phyloP scores from a whole-genome alignment of 2,113 vertebrate genomes.

The Menura novaehollandiae region DNA sequence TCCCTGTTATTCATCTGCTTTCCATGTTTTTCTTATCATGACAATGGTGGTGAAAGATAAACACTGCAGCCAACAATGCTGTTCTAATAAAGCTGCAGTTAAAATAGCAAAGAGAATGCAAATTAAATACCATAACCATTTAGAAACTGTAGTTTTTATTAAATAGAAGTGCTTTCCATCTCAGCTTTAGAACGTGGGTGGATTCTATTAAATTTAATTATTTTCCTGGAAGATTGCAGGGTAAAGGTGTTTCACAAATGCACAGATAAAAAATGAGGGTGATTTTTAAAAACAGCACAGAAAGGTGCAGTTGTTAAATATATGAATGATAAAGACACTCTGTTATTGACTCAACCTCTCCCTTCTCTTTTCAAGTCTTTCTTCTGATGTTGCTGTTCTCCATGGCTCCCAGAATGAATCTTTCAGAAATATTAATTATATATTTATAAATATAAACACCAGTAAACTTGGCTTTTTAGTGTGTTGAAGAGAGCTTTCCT shows the following conservation, averaged over 20 bases:
- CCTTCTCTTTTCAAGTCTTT: background rate
- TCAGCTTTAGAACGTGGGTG: background rate
- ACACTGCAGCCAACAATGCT: background rate
- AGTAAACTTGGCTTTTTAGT: background rate
- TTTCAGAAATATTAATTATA: background rate
- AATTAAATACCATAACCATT: constrained; percentile 11
- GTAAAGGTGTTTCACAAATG: background rate
- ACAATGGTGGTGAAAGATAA: background rate
- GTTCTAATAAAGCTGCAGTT: background rate
- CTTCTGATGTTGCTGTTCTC: background rate
- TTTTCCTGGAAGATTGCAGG: background rate
- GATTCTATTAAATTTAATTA: constrained; percentile 15
- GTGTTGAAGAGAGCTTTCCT: background rate
- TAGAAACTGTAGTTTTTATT: constrained; percentile 14
- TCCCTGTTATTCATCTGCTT: background rate
- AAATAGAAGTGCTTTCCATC: background rate
- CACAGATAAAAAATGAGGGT: background rate
- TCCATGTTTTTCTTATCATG: background rate
- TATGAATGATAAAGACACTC: background rate
- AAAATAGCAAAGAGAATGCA: constrained; percentile 8
- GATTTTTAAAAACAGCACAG: background rate
- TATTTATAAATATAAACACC: background rate
- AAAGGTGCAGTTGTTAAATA: background rate
- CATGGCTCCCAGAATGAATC: background rate
- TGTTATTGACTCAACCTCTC: background rate